Conservation (phyloP, 2,888 invertebrate species). For the Spilarctia lutea region DNA sequence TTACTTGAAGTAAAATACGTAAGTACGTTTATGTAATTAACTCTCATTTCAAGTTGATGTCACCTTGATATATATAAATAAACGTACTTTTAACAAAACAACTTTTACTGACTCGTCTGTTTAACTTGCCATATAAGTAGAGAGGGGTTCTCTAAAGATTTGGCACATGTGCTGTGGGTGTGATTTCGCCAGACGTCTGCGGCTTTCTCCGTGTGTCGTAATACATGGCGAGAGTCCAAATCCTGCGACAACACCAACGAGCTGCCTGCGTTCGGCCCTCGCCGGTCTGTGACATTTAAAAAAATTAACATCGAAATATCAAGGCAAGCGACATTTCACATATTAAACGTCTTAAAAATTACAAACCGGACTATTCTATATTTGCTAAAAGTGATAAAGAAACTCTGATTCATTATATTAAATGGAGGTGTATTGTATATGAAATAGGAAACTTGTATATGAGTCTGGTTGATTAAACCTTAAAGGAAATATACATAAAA, state of each 20-base stretch:
- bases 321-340: slow-evolving; percentile 73
- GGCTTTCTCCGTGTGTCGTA: slow-evolving; percentile 82
- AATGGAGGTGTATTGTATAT: slow-evolving; percentile 71
- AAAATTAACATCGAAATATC: slow-evolving; percentile 75
- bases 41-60: slow-evolving; percentile 26
- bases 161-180: slow-evolving; percentile 81
- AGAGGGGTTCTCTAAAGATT: slow-evolving; percentile 74
- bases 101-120: slow-evolving; percentile 73
- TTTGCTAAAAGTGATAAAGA: slow-evolving; percentile 64
- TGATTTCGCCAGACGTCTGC: slow-evolving; percentile 81
- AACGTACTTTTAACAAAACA: slow-evolving; percentile 62
- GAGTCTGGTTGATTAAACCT: slow-evolving; percentile 53
- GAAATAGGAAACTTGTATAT: slow-evolving; percentile 79
- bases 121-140: slow-evolving; percentile 68
- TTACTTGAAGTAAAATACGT: background rate
- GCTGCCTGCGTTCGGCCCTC: slow-evolving; percentile 18
- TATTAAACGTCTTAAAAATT: slow-evolving; percentile 57
- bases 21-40: slow-evolving; percentile 8
- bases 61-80: slow-evolving; percentile 50
- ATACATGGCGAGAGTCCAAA: slow-evolving; percentile 43
- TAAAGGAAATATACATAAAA: slow-evolving; percentile 42
- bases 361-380: slow-evolving; percentile 60
- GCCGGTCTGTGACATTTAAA: slow-evolving; percentile 69
- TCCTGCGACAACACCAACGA: slow-evolving; percentile 38
- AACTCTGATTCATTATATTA: slow-evolving; percentile 69